These are phyloP conservation scores for Ciona savignyi DNA, from an alignment of 23 tunicate species.

Conservation along the genomic window DNA sequence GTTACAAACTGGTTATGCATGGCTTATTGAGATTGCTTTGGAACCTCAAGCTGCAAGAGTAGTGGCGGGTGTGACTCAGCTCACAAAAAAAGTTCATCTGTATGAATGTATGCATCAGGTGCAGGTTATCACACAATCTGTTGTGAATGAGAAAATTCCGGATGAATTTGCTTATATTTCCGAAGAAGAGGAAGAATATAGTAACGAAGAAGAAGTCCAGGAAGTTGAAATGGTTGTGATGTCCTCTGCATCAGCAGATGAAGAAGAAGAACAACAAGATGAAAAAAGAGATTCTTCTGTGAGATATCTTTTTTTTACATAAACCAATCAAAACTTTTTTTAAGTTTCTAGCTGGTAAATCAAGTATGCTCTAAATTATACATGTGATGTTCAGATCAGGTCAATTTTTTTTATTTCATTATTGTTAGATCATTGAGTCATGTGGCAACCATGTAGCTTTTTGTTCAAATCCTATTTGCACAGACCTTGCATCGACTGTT, in stretches of 20 bases:
- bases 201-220: conserved; percentile 25
- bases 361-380: too few relatives aligned
- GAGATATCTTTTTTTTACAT: too few relatives aligned
- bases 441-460: too few relatives aligned
- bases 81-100: conserved; percentile 34
- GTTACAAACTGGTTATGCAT: conserved; percentile 17
- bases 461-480: too few relatives aligned
- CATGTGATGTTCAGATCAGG: too few relatives aligned
- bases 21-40: conserved; percentile 31
- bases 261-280: conserved; percentile 17
- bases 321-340: too few relatives aligned
- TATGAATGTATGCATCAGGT: conserved; percentile 63
- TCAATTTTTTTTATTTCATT: too few relatives aligned
- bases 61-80: conserved; percentile 43
- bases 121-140: conserved; percentile 9
- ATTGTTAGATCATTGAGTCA: too few relatives aligned
- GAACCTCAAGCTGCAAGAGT: conserved; percentile 67
- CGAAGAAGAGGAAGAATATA: conserved; percentile 59
- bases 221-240: conserved; percentile 33
- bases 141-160: conserved; percentile 49
- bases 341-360: too few relatives aligned
- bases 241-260: conserved; percentile 18
- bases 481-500: too few relatives aligned
- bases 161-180: conserved; percentile 41
- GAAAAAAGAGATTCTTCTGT: too few relatives aligned